These are phyloP conservation scores for Tethea ocularis DNA, from an alignment of 2,888 invertebrate genomes.

Conservation along the genomic window DNA sequence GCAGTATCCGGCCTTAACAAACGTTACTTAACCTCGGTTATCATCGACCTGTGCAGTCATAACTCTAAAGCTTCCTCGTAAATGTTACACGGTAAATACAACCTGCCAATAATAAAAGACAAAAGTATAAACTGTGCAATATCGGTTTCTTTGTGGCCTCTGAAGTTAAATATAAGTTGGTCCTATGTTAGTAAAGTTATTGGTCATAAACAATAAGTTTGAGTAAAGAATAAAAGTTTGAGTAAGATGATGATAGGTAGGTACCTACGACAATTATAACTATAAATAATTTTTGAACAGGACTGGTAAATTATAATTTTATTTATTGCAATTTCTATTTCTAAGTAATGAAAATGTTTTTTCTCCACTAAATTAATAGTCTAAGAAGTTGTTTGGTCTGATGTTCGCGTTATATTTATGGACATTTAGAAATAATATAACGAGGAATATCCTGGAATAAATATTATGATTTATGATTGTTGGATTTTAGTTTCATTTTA, in stretches of 20 bases:
- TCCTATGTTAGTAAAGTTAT: background rate
- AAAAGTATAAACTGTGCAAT: constrained; percentile 4
- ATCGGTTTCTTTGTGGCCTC: background rate
- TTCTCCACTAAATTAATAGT: no score
- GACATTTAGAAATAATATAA: no score
- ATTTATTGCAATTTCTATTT: no score
- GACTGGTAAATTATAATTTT: no score
- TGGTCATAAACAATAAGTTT: background rate
- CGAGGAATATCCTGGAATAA: no score
- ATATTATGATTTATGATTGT: no score
- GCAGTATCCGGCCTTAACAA: background rate
- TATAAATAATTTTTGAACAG: no score
- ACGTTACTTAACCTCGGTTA: constrained; percentile 2
- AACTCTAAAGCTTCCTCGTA: constrained; percentile 2
- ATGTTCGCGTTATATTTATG: no score
- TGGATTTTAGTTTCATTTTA: no score
- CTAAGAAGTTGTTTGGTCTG: no score
- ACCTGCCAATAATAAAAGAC: constrained; percentile 1
- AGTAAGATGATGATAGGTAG: background rate
- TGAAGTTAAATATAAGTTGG: background rate
- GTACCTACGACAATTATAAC: no score
- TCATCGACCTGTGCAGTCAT: background rate
- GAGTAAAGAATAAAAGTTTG: background rate
- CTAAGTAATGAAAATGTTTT: no score
- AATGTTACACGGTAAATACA: constrained; percentile 4